Conservation (phyloP, 2,888 invertebrate genomes). For the Epistrophe grossulariae region DNA sequence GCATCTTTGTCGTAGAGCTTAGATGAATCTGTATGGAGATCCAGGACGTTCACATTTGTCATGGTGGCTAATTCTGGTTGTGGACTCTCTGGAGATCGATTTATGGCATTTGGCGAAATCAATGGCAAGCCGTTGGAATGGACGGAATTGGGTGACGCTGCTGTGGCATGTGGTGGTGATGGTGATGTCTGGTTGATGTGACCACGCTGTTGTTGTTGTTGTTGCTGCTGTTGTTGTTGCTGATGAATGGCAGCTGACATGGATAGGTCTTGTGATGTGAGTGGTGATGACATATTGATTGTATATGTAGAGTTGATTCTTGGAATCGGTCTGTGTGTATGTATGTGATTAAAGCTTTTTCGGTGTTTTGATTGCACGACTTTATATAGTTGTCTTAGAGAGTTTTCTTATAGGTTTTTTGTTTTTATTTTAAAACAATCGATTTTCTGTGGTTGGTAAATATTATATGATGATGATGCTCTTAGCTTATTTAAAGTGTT, state of each 20-base stretch:
- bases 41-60: conserved; percentile 94
- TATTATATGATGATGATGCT: conserved; percentile 59
- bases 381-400: conserved; percentile 13
- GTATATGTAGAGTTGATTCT: conserved; percentile 25
- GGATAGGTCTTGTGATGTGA: conserved; percentile 77
- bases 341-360: conserved; percentile 46
- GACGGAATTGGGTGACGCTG: conserved; percentile 78
- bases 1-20: conserved; percentile 84
- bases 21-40: conserved; percentile 85
- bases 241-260: conserved; percentile 77
- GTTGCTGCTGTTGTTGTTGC: conserved; percentile 78
- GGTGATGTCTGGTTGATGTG: conserved; percentile 76
- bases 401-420: conserved; percentile 48
- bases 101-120: conserved; percentile 81
- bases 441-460: background rate
- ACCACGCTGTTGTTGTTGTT: conserved; percentile 76
- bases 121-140: conserved; percentile 81
- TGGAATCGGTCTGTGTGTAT: conserved; percentile 46
- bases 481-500: conserved; percentile 69
- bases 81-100: conserved; percentile 86
- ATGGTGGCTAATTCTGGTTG: conserved; percentile 93
- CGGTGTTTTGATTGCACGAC: conserved; percentile 46
- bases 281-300: conserved; percentile 77
- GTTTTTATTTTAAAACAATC: background rate
- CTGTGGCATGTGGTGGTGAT: conserved; percentile 78